A percentile compares a stretch with the other conserved stretches of the same genome.
Conservation (phyloP, 2,888 invertebrate species). For the Aporophyla lueneburgensis region DNA sequence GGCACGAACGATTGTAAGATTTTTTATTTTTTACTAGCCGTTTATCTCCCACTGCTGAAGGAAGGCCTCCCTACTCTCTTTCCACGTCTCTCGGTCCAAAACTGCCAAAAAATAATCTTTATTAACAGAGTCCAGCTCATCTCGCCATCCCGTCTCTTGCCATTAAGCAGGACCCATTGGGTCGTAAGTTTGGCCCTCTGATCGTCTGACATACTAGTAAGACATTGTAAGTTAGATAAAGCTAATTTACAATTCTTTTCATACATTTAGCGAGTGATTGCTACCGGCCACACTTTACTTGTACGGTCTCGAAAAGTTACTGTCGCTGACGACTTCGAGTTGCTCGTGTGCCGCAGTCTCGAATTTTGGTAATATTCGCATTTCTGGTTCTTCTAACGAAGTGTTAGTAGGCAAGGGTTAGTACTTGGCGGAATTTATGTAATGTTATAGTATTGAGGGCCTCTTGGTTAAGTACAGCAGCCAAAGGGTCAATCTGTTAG, state of each 20-base stretch:
- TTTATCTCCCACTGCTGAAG: too few relatives aligned
- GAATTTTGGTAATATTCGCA: slow-evolving; percentile 37
- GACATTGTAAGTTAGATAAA: not conserved
- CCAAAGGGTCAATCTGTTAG: not conserved
- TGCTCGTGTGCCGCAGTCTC: slow-evolving; percentile 2
- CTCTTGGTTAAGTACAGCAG: not conserved
- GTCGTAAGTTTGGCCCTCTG: too few relatives aligned
- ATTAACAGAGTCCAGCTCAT: too few relatives aligned
- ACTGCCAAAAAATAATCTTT: too few relatives aligned
- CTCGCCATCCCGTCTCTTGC: too few relatives aligned
- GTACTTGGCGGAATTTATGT: slow-evolving; percentile 11
- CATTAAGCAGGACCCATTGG: too few relatives aligned
- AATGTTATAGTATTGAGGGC: slow-evolving; percentile 15
- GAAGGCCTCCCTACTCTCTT: too few relatives aligned
- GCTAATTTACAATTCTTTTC: too few relatives aligned
- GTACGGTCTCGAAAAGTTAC: slow-evolving; percentile 10
- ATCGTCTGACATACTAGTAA: too few relatives aligned
- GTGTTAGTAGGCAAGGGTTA: slow-evolving; percentile 12
- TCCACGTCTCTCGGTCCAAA: too few relatives aligned
- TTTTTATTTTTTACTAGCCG: too few relatives aligned
- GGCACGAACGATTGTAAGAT: too few relatives aligned
- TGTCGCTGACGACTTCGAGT: not conserved
- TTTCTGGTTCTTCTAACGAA: slow-evolving; percentile 30
- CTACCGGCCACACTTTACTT: not conserved
- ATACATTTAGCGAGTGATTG: not conserved